Percentiles rank a stretch among this genome's conserved stretches.
Evolutionary conservation across 2,888 invertebrate genomes (phyloP).

Genomic region (Ptilodon capucinus): DNA sequence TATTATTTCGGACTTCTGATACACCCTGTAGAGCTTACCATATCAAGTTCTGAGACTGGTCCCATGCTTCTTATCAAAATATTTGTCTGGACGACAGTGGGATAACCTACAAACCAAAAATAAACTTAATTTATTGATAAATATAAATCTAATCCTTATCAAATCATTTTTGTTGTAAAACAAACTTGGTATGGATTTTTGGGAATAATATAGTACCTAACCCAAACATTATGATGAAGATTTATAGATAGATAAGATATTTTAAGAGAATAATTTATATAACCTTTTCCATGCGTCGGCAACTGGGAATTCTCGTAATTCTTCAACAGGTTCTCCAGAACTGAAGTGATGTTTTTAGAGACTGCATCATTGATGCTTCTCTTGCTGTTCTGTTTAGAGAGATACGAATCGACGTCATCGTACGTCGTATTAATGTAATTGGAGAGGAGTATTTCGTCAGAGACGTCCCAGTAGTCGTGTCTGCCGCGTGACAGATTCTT

Average conservation of each 20-base stretch:
- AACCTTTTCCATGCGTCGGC: slow-evolving; percentile 93
- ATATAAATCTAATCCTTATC: too few species aligned
- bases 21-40: too few species aligned
- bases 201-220: too few species aligned
- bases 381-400: slow-evolving; percentile 59
- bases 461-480: slow-evolving; percentile 56
- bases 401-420: slow-evolving; percentile 45
- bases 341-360: slow-evolving; percentile 92
- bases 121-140: too few species aligned
- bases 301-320: slow-evolving; percentile 95
- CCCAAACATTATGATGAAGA: too few species aligned
- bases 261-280: too few species aligned
- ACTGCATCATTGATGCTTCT: slow-evolving; percentile 87
- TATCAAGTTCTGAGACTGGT: slow-evolving; percentile 94
- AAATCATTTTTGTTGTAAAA: too few species aligned
- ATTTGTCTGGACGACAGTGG: slow-evolving; percentile 93
- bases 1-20: too few species aligned
- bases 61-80: slow-evolving; percentile 96
- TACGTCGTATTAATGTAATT: slow-evolving; percentile 66
- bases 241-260: too few species aligned
- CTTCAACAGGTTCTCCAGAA: slow-evolving; percentile 92
- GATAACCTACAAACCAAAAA: slow-evolving; percentile 83
- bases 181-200: too few species aligned
- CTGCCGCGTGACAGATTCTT: slow-evolving; percentile 55
- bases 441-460: slow-evolving; percentile 60